These are phyloP conservation scores for Eutolmus rufibarbis DNA, from an alignment of 2,888 invertebrate genomes.

Conservation along the genomic window DNA sequence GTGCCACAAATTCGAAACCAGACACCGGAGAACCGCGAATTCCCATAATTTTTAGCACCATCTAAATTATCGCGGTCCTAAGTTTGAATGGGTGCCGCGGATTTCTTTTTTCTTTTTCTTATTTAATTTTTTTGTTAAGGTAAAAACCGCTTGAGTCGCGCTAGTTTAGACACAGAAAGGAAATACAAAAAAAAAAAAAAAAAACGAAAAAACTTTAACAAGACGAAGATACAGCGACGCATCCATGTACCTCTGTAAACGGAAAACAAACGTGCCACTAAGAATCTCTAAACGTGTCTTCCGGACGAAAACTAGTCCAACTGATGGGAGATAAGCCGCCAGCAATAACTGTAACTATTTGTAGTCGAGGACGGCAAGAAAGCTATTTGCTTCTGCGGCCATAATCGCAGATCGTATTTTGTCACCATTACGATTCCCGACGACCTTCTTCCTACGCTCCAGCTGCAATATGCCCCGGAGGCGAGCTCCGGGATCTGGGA, in stretches of 20 bases:
- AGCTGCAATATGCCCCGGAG: neutral
- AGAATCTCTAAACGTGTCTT: constrained; percentile 10
- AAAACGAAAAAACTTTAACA: neutral
- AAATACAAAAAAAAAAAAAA: too few relatives aligned
- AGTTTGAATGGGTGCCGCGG: neutral
- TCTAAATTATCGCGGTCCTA: neutral
- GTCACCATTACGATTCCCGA: constrained; percentile 36
- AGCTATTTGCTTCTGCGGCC: constrained; percentile 35
- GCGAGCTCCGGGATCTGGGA: neutral
- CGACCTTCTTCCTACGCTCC: constrained; percentile 40
- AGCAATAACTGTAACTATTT: constrained; percentile 41
- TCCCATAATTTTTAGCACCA: constrained; percentile 20
- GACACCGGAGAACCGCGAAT: neutral
- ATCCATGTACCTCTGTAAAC: constrained; percentile 2
- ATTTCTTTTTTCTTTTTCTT: neutral
- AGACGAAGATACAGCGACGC: neutral
- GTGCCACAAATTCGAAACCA: neutral
- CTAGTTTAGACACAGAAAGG: neutral
- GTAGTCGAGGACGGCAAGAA: constrained; percentile 22
- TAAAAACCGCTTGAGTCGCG: neutral
- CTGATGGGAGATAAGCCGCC: constrained; percentile 23
- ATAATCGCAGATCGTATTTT: constrained; percentile 41
- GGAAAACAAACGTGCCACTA: constrained; percentile 30
- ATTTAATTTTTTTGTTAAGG: neutral
- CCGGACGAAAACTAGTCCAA: constrained; percentile 25